Conservation (phyloP, 2,888 invertebrate species). For the Lissocephala sabroskyi region DNA sequence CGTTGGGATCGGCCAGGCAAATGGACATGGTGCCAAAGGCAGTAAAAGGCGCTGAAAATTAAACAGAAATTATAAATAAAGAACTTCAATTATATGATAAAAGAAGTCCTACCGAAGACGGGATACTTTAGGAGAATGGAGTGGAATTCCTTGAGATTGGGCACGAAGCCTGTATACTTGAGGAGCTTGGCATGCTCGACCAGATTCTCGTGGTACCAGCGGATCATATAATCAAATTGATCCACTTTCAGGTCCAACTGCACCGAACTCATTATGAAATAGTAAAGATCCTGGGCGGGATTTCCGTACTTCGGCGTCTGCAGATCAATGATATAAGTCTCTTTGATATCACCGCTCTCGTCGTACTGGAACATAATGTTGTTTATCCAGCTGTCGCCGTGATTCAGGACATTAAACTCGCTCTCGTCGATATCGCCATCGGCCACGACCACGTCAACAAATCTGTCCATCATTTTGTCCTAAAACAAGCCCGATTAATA, state of each 20-base stretch:
- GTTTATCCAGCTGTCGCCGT: slow-evolving; percentile 64
- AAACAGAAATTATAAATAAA: neutral
- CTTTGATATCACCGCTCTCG: slow-evolving; percentile 29
- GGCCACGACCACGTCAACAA: slow-evolving; percentile 8
- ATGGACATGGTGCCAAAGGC: slow-evolving; percentile 30
- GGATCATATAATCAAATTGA: slow-evolving; percentile 66
- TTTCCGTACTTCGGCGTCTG: slow-evolving; percentile 53
- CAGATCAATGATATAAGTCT: slow-evolving; percentile 59
- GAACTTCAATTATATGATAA: slow-evolving; percentile 2
- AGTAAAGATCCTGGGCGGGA: slow-evolving; percentile 59
- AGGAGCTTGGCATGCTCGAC: slow-evolving; percentile 42
- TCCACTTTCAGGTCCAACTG: slow-evolving; percentile 56
- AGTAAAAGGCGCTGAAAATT: slow-evolving; percentile 27
- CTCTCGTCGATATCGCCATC: slow-evolving; percentile 27
- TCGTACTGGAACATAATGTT: slow-evolving; percentile 64
- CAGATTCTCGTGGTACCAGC: slow-evolving; percentile 59
- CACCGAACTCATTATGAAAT: slow-evolving; percentile 62
- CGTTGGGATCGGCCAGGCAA: slow-evolving; percentile 39
- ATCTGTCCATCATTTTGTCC: too few species aligned
- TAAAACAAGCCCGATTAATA: too few species aligned
- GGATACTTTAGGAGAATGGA: slow-evolving; percentile 46
- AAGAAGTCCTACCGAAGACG: slow-evolving; percentile 28
- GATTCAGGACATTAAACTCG: slow-evolving; percentile 64
- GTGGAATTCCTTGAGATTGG: slow-evolving; percentile 57
- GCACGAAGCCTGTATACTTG: slow-evolving; percentile 49